Base-by-base conservation (phyloP, 2,113 vertebrate genomes). In the Cottus gobio region DNA sequence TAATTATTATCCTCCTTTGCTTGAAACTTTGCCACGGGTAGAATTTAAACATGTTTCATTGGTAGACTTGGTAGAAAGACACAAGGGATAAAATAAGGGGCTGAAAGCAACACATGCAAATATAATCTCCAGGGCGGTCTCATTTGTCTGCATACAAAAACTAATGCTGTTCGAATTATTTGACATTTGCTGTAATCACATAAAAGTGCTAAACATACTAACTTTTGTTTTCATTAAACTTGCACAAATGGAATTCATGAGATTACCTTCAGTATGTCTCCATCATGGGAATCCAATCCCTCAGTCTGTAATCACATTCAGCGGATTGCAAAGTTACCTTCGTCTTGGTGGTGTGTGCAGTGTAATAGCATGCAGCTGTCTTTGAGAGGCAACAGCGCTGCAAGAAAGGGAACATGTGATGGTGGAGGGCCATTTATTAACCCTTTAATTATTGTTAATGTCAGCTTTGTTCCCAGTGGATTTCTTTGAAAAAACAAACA, bases 351-450 rank as follows among this genome's bases (percentile, higher is more conserved):
- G 61, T 12, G 48, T 57, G 52, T 64, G 73, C 26, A 8, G 61
- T 30, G n/a, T 37, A 1, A 34, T 3, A 34, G 34, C n/a, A n/a
- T n/a, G n/a, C n/a, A n/a, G n/a, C n/a, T n/a, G n/a, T n/a, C 6
- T 34, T 3, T 5, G 4, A 70, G 69, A 18, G 69, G 30, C 30
- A 31, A 31, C 30, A 31, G 30, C 30, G 34, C 69, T 24, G 28
- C 18, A 8, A 63, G n/a, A 63, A 77, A 80, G 13, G 34, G 44
- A 77, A 77, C 62, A 62, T n/a, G n/a, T n/a, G n/a, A 42, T 1
- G 4, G 42, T 54, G 26, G 26, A 22, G n/a, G n/a, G 50, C 20
- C 7, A 24, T 56, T 58, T 44, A 46, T 58, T 44, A 46, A 71
- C 71, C 62, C 36, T 72, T 77, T 72, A n/a, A 39, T 15, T 9